These are phyloP conservation scores for Conus canariensis DNA, from an alignment of 2,888 invertebrate species.

Conservation along the genomic window DNA sequence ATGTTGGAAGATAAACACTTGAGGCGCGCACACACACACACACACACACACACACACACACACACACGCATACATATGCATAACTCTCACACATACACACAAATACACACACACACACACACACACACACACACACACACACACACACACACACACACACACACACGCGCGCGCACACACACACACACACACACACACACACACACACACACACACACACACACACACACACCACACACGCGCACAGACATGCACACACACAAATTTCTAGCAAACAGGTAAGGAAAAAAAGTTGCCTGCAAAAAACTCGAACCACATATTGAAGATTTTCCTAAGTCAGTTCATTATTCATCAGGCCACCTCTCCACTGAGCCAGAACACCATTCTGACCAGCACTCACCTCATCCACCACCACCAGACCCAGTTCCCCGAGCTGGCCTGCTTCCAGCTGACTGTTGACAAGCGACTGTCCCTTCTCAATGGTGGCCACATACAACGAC, in stretches of 20 bases:
- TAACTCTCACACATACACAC: no score
- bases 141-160: no score
- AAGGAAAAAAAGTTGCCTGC: not conserved
- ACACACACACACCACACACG: no score
- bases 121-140: no score
- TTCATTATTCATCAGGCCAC: not conserved
- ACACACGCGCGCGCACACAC: not conserved
- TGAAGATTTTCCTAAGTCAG: no score
- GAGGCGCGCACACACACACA: no score
- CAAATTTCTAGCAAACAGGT: not conserved
- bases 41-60: conserved; percentile 24
- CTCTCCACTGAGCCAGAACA: not conserved
- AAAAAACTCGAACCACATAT: no score
- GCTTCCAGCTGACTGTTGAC: conserved; percentile 91
- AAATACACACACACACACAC: no score
- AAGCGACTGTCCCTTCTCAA: conserved; percentile 94
- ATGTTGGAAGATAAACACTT: no score
- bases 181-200: no score
- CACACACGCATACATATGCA: conserved; percentile 29
- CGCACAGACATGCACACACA: not conserved
- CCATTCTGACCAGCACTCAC: conserved; percentile 58
- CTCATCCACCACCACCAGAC: conserved; percentile 92
- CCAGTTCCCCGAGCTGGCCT: conserved; percentile 86
- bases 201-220: conserved; percentile 44
- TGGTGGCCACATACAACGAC: conserved; percentile 93